Evolutionary conservation across 2,113 vertebrate species (phyloP).

Genomic region (Sebastes schlegelii): DNA sequence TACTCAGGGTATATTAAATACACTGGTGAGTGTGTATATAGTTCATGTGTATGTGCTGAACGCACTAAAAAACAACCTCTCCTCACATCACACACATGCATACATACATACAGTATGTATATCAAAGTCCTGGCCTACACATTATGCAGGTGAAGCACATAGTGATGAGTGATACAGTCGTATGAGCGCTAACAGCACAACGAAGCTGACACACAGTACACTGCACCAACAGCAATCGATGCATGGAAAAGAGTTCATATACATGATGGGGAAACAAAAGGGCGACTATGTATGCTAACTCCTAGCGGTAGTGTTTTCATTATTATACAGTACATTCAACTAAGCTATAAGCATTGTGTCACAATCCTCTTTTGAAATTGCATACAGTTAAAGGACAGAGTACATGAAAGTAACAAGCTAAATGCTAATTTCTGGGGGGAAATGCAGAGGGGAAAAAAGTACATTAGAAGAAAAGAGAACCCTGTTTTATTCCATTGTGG

Average conservation of each 20-base stretch:
- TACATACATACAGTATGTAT: neutral
- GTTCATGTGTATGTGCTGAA: constrained; percentile 77
- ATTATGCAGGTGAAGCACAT: constrained; percentile 52
- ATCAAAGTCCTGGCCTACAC: constrained; percentile 24
- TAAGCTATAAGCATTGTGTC: constrained; percentile 48
- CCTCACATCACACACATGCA: constrained; percentile 10
- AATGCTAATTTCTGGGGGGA: constrained; percentile 17
- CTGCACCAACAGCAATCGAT: constrained; percentile 26
- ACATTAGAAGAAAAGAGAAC: constrained; percentile 38
- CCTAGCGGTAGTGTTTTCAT: constrained; percentile 46
- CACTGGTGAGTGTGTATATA: constrained; percentile 56
- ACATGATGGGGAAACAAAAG: constrained; percentile 12
- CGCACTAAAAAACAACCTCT: neutral
- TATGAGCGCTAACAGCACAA: constrained; percentile 33
- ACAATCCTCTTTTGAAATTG: constrained; percentile 64
- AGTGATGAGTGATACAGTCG: constrained; percentile 31
- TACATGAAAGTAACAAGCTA: constrained; percentile 19
- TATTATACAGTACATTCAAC: constrained; percentile 75
- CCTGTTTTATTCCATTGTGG: constrained; percentile 59
- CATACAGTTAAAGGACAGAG: constrained; percentile 48
- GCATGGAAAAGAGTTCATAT: constrained; percentile 27
- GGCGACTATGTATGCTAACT: constrained; percentile 10
- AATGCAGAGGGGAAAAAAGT: neutral
- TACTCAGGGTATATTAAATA: constrained; percentile 40
- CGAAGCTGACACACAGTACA: constrained; percentile 22